These are phyloP conservation scores for Callipepla squamata DNA, from an alignment of 2,113 vertebrate genomes.

Conservation along the genomic window DNA sequence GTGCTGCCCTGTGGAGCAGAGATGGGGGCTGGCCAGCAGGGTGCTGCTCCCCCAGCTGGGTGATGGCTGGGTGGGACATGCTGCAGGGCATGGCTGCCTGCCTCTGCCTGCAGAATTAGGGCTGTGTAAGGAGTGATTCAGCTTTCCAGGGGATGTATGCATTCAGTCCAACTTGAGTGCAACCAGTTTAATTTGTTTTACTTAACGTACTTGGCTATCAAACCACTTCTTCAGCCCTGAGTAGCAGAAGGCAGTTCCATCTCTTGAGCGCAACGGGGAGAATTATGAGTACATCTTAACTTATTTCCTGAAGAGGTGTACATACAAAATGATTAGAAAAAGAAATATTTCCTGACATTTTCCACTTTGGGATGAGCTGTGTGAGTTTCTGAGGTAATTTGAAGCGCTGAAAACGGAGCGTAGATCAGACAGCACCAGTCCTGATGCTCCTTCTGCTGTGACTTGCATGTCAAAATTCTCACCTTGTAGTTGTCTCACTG, in stretches of 20 bases:
- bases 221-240: not conserved
- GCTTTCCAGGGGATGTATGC: not conserved
- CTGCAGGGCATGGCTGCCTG: not conserved
- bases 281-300: not conserved
- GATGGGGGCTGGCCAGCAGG: not conserved
- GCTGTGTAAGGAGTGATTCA: not conserved
- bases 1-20: rapidly evolving
- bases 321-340: not conserved
- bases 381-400: not conserved
- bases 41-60: not conserved
- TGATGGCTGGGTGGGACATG: rapidly evolving
- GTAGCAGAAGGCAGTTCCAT: not conserved
- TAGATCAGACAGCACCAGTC: not conserved
- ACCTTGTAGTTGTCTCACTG: not conserved
- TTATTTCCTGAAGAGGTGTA: not conserved
- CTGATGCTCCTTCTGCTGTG: not conserved
- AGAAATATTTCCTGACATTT: not conserved
- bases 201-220: not conserved
- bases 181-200: not conserved
- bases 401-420: not conserved
- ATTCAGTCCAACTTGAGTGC: not conserved
- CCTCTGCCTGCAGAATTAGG: not conserved
- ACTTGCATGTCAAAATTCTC: not conserved
- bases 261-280: not conserved
- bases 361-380: not conserved